phyloP scores from a whole-genome alignment of 2,888 invertebrate genomes.

The Aradus depressus region DNA sequence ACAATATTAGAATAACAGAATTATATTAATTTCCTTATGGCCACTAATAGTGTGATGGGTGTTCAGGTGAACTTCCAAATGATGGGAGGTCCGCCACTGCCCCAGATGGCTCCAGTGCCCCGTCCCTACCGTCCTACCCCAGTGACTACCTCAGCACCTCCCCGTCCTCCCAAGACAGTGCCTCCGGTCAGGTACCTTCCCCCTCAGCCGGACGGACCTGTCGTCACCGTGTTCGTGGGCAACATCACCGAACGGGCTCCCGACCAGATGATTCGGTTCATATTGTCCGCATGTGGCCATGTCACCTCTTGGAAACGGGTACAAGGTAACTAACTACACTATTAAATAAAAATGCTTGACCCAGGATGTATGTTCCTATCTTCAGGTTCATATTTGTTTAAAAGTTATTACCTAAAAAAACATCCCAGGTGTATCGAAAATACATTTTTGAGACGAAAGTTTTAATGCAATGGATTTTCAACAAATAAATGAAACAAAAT shows the following conservation, averaged over 20 bases:
- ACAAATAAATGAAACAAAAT: too few species aligned
- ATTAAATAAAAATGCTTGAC: too few species aligned
- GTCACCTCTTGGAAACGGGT: conserved; percentile 96
- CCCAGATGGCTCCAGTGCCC: conserved; percentile 34
- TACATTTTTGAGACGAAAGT: too few species aligned
- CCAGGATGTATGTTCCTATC: too few species aligned
- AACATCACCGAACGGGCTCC: conserved; percentile 93
- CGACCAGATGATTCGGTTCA: conserved; percentile 85
- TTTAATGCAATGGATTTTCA: too few species aligned
- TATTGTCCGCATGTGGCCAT: conserved; percentile 85
- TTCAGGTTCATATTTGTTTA: too few species aligned
- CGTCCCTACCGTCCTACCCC: conserved; percentile 29
- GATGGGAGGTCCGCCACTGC: conserved; percentile 42
- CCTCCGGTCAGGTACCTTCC: conserved; percentile 25
- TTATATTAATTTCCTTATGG: background rate
- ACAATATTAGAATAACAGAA: background rate
- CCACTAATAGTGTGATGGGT: background rate
- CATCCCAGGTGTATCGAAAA: too few species aligned
- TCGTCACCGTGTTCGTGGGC: conserved; percentile 95
- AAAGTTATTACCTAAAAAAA: too few species aligned
- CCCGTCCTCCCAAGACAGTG: conserved; percentile 16
- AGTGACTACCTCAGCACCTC: conserved; percentile 14
- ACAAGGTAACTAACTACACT: conserved; percentile 50
- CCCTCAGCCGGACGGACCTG: conserved; percentile 51
- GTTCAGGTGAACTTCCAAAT: conserved; percentile 37